Percentiles rank a stretch among this genome's conserved stretches.
These are phyloP conservation scores for Basileuterus tristriatus DNA, from an alignment of 2,797 vertebrate genomes.

Conservation along the genomic window DNA sequence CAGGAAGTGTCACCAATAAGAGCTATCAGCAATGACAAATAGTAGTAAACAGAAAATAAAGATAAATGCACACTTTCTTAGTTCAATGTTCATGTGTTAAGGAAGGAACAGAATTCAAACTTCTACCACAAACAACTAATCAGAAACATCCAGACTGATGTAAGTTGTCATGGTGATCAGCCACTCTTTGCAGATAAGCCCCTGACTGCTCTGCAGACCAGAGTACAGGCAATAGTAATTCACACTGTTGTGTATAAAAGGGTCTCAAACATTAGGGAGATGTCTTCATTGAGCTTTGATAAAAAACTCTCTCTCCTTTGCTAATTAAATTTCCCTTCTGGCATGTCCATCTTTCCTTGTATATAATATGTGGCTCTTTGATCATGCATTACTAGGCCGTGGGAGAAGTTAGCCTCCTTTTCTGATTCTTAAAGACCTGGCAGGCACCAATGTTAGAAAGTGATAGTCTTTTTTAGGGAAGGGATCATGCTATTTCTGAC, in stretches of 20 bases:
- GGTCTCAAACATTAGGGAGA: background rate
- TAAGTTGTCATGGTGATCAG: background rate
- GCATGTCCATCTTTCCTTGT: background rate
- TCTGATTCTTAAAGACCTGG: background rate
- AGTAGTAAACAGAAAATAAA: background rate
- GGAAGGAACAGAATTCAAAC: background rate
- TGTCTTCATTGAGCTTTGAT: background rate
- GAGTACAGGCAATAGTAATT: background rate
- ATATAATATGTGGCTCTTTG: background rate
- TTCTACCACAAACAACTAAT: background rate
- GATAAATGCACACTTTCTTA: background rate
- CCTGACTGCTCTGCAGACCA: fast-evolving
- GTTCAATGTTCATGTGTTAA: background rate
- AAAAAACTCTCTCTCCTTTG: background rate
- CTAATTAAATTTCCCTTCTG: background rate
- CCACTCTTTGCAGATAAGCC: background rate
- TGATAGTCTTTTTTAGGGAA: background rate
- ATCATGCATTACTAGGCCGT: background rate
- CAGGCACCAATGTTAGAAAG: background rate
- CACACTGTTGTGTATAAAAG: background rate
- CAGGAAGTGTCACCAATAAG: background rate
- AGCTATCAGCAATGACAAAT: background rate
- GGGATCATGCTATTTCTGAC: background rate
- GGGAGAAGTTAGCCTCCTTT: background rate
- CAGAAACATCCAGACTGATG: background rate